Evolutionary conservation across 1,140 invertebrate species (phyloP), one percentile per base, ranked within the genome.

Genomic region (Brachionus angularis): DNA sequence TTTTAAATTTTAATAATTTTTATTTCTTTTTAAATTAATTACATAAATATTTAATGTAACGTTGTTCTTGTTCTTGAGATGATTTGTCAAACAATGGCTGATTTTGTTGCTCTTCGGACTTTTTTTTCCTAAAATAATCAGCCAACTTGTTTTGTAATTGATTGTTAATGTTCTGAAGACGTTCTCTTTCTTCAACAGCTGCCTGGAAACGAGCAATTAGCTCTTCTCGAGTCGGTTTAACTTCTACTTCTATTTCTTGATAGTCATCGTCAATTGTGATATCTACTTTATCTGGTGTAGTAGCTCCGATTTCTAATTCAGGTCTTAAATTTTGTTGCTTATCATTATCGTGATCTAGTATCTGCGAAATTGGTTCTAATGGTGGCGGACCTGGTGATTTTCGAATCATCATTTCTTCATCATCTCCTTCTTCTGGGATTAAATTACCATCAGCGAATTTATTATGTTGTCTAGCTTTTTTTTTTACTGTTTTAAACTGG

Each of bases 41-140:
- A 82, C 80, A 76, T 77, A 81, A 80, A 72, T 79, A 79, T 75
- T 81, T 82, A 8, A 81, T 74, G 71, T 81, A 82, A 73, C 79
- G 74, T 67, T 80, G 78, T 70, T 81, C 79, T 52, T 81, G 79
- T 61, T 82, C 80, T 27, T 77, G 76, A 18, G 77, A 75, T 72
- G 78, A 80, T 73, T 80, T 81, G 46, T 81, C 78, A 61, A 77
- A 75, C 33, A 78, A 77, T 61, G 77, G 76, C 61, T 76, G 46
- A 5, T 29, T 58, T 27, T 76, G 75, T 5, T 78, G 8, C n/a
- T 52, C 77, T 70, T 80, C 77, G 21, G 77, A 72, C 71, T 80
- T 81, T 72, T 79, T 80, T 74, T 80, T 81, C n/a, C 76, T 72
- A 73, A 82, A 82, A 64, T 78, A 78, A 29, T 81, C 79, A 5